Percentiles rank a stretch among this genome's conserved stretches.
Evolutionary conservation across 2,797 vertebrate genomes (phyloP).

Genomic region (Myoxocephalus aenaeus): DNA sequence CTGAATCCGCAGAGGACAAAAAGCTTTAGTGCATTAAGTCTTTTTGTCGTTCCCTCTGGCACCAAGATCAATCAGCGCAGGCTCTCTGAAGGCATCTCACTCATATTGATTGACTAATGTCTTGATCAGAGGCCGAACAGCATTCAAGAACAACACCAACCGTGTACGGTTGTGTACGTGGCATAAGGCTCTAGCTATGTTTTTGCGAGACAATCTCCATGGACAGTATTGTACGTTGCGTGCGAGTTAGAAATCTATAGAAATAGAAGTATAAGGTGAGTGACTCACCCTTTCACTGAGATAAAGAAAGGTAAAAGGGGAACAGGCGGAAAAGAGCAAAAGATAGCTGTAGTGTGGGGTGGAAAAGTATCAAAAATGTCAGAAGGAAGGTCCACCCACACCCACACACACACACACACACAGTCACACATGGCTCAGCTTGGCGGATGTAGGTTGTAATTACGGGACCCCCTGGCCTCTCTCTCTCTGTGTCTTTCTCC

Average conservation of each 20-base stretch:
- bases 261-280: constrained; percentile 5
- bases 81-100: background rate
- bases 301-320: background rate
- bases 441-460: constrained; percentile 94
- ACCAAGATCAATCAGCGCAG: background rate
- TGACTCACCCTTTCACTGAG: background rate
- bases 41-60: background rate
- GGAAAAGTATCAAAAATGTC: background rate
- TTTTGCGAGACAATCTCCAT: background rate
- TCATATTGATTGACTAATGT: background rate
- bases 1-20: background rate
- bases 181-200: background rate
- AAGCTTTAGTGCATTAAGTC: background rate
- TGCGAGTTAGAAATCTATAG: background rate
- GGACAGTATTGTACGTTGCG: background rate
- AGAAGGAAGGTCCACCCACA: background rate
- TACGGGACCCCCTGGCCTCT: constrained; percentile 92
- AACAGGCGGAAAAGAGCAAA: background rate
- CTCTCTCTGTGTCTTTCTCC: constrained; percentile 85
- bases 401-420: background rate
- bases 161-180: background rate
- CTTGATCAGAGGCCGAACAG: background rate
- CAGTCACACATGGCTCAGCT: constrained; percentile 59
- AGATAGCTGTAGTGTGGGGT: background rate
- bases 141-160: background rate